Conservation (phyloP, 2,113 vertebrate genomes). For the Marmota flaviventris region DNA sequence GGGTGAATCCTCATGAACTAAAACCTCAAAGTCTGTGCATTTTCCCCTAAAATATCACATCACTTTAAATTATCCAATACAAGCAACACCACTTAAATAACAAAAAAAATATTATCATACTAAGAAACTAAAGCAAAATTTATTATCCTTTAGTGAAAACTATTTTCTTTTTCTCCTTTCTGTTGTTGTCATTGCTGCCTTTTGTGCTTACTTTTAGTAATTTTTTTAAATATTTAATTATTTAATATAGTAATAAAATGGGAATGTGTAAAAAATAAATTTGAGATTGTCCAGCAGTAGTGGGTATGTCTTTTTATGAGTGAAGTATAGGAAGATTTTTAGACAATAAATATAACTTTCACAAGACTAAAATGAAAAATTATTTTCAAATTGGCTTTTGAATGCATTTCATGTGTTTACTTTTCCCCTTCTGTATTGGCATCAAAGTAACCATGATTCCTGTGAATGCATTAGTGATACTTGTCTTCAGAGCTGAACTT, state of each 20-base stretch:
- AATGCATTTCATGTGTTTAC: too few relatives aligned
- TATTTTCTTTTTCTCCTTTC: neutral
- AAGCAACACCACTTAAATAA: neutral
- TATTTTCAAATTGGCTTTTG: neutral
- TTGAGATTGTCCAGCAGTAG: neutral
- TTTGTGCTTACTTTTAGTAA: neutral
- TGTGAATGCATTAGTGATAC: neutral
- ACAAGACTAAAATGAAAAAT: neutral
- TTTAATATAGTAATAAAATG: conserved; percentile 8
- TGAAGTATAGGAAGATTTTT: neutral
- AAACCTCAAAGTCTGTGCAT: neutral
- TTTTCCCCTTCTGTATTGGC: neutral
- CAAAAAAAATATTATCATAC: neutral
- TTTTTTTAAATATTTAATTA: neutral
- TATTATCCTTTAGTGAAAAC: neutral
- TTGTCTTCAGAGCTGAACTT: neutral
- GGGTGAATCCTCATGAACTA: neutral
- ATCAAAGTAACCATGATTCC: neutral
- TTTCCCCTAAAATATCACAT: neutral
- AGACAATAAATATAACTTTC: neutral
- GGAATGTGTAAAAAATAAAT: conserved; percentile 22
- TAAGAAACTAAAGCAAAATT: conserved; percentile 1
- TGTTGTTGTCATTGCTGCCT: neutral
- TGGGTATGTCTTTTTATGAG: neutral
- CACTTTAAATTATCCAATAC: neutral